Evolutionary conservation across 2,113 vertebrate genomes (phyloP).

Genomic region (Orientallactaga bullata): DNA sequence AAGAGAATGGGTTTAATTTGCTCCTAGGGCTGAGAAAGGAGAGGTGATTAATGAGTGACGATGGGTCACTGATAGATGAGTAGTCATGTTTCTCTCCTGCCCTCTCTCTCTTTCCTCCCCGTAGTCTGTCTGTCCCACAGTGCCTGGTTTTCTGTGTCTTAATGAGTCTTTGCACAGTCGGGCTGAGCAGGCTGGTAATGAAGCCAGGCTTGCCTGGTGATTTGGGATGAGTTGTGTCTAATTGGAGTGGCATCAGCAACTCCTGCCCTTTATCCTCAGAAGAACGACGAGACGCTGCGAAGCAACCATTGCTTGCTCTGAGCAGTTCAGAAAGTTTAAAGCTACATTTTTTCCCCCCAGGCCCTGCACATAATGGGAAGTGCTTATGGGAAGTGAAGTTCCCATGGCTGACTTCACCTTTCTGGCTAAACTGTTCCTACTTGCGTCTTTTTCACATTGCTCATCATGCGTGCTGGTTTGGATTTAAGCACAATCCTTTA

Average conservation of each 20-base stretch:
- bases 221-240: not conserved
- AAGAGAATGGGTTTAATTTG: not conserved
- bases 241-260: not conserved
- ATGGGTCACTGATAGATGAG: not conserved
- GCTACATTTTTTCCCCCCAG: not conserved
- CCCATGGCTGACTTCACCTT: not conserved
- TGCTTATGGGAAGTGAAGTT: slow-evolving; percentile 38
- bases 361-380: slow-evolving; percentile 21
- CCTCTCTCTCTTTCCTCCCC: not conserved
- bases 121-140: not conserved
- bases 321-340: not conserved
- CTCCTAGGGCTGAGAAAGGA: not conserved
- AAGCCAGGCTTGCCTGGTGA: not conserved
- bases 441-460: not conserved
- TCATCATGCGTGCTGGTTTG: not conserved
- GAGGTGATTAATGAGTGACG: not conserved
- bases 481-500: not conserved
- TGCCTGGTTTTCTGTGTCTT: not conserved
- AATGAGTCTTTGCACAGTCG: not conserved
- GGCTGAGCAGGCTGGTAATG: not conserved
- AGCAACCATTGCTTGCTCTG: not conserved
- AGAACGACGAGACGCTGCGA: not conserved
- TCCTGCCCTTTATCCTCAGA: not conserved
- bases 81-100: not conserved
- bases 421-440: not conserved